Percentiles rank a stretch among this genome's conserved stretches.
Conservation (phyloP, 2,113 vertebrate genomes). For the Ictalurus furcatus region DNA sequence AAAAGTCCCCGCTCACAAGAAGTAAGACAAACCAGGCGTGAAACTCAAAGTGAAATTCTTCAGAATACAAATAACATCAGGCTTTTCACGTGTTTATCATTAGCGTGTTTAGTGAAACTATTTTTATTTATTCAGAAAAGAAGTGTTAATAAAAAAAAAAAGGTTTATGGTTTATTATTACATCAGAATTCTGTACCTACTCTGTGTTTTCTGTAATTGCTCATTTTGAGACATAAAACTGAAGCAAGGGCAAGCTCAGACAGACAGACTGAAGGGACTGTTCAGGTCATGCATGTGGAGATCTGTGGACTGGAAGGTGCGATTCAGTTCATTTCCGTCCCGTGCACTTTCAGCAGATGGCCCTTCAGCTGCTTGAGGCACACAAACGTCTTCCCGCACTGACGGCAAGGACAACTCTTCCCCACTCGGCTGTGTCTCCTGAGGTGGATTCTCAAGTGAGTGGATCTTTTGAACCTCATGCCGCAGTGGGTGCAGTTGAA, state of each 20-base stretch:
- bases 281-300: background rate
- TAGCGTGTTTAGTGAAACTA: background rate
- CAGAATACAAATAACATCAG: background rate
- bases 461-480: slow-evolving; percentile 58
- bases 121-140: background rate
- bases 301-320: background rate
- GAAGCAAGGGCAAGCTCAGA: background rate
- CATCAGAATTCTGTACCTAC: slow-evolving; percentile 1
- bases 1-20: background rate
- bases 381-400: slow-evolving; percentile 52
- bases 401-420: slow-evolving; percentile 44
- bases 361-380: slow-evolving; percentile 47
- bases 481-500: slow-evolving; percentile 56
- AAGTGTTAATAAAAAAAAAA: too few species aligned
- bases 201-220: background rate
- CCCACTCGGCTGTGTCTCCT: slow-evolving; percentile 51
- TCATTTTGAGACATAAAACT: background rate
- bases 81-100: background rate
- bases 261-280: background rate
- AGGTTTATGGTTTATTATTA: too few species aligned
- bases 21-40: background rate
- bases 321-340: slow-evolving; percentile 43
- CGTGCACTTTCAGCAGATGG: slow-evolving; percentile 50
- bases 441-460: slow-evolving; percentile 54
- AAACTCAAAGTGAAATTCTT: background rate